Evolutionary conservation across 2,888 invertebrate species (phyloP).

Genomic region (Lucinisca nassula): DNA sequence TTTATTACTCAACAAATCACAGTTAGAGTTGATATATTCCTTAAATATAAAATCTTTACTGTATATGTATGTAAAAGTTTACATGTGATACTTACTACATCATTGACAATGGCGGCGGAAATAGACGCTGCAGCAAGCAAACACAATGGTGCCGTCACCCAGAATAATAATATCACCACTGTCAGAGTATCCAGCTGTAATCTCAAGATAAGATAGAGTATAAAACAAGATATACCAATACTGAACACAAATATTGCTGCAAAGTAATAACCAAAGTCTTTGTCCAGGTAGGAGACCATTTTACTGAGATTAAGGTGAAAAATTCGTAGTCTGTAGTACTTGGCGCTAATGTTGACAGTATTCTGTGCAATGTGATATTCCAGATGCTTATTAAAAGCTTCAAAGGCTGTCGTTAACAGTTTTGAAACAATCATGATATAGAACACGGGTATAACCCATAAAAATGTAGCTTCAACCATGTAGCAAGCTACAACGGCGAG

Average conservation of each 20-base stretch:
- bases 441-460: neutral
- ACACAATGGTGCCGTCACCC: neutral
- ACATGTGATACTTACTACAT: conserved; percentile 36
- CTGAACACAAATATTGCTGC: conserved; percentile 9
- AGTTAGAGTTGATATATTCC: no score
- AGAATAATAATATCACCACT: neutral
- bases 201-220: conserved; percentile 36
- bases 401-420: neutral
- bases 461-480: neutral
- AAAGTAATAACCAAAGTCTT: conserved; percentile 39
- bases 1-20: no score
- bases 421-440: neutral
- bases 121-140: neutral
- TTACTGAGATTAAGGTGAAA: neutral
- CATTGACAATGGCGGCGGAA: conserved; percentile 38
- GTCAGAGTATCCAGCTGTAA: neutral
- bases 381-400: neutral
- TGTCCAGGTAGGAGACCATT: conserved; percentile 10
- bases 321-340: neutral
- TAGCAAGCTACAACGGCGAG: neutral
- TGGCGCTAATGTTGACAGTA: neutral
- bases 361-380: neutral
- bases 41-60: no score
- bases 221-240: conserved; percentile 23
- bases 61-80: no score